A percentile compares a stretch with the other conserved stretches of the same genome.
Evolutionary conservation across 1,140 invertebrate species (phyloP).

Genomic region (Sweltsa coloradensis): DNA sequence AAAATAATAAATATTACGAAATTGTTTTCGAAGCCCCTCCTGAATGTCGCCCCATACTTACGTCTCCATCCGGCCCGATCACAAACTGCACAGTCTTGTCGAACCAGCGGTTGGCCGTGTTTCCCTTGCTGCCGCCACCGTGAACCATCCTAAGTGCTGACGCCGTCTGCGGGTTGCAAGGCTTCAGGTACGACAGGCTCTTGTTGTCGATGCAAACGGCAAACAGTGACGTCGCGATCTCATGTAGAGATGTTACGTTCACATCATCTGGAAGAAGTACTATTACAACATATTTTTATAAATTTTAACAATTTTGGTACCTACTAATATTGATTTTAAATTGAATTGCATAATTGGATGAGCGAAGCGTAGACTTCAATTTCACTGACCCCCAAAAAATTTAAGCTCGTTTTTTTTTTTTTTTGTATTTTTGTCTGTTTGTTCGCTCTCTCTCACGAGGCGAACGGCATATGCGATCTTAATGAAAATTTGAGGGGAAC

Average conservation of each 20-base stretch:
- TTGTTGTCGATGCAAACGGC: constrained; percentile 68
- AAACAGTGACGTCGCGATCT: constrained; percentile 65
- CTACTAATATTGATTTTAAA: neutral
- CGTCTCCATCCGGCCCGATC: constrained; percentile 66
- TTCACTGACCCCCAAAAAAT: too few species aligned
- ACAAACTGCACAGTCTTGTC: constrained; percentile 80
- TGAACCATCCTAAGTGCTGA: constrained; percentile 55
- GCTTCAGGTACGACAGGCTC: constrained; percentile 30
- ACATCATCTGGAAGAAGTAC: constrained; percentile 32
- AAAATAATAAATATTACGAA: too few species aligned
- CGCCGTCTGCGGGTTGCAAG: constrained; percentile 33
- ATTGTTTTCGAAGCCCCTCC: too few species aligned
- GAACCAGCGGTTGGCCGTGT: constrained; percentile 75
- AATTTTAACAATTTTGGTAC: neutral
- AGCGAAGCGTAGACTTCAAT: too few species aligned
- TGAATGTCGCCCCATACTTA: too few species aligned
- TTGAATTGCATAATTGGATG: too few species aligned
- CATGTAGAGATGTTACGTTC: constrained; percentile 39
- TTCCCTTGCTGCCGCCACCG: constrained; percentile 50
- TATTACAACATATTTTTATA: too few species aligned
- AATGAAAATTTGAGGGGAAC: too few species aligned
- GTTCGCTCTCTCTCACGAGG: too few species aligned
- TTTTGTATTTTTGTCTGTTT: too few species aligned
- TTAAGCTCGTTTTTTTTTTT: too few species aligned
- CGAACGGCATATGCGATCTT: too few species aligned